These are phyloP conservation scores for Paraplagusia blochii DNA, from an alignment of 2,113 vertebrate genomes.

Conservation along the genomic window DNA sequence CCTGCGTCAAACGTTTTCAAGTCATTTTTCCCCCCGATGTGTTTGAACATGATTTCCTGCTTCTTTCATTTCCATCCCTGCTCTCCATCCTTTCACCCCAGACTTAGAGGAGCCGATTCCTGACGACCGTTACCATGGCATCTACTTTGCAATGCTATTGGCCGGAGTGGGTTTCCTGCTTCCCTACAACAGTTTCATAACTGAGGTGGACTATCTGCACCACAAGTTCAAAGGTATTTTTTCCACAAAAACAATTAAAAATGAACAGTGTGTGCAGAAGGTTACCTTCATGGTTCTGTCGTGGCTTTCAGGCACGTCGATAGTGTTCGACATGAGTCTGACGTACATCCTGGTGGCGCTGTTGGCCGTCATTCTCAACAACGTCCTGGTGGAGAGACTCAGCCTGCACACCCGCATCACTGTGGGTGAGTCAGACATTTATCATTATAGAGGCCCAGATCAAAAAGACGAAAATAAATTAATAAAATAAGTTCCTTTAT, in stretches of 20 bases:
- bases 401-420: slow-evolving; percentile 92
- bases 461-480: no score
- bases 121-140: slow-evolving; percentile 91
- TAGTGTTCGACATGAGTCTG: slow-evolving; percentile 97
- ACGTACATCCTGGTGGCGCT: slow-evolving; percentile 95
- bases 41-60: slow-evolving; percentile 1
- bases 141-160: slow-evolving; percentile 97
- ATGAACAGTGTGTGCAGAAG: no score
- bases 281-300: neutral
- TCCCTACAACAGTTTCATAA: slow-evolving; percentile 98
- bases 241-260: neutral
- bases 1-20: slow-evolving; percentile 18
- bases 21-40: neutral
- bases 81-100: slow-evolving; percentile 24
- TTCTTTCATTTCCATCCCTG: slow-evolving; percentile 16
- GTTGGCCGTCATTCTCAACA: slow-evolving; percentile 92
- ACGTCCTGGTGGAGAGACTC: slow-evolving; percentile 89
- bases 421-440: slow-evolving; percentile 76
- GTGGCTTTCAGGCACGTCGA: slow-evolving; percentile 84
- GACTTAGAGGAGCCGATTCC: slow-evolving; percentile 84
- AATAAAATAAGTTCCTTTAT: no score
- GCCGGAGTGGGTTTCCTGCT: slow-evolving; percentile 96
- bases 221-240: slow-evolving; percentile 90
- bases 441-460: no score
- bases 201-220: slow-evolving; percentile 95